Evolutionary conservation across 2,797 vertebrate genomes (phyloP).

Genomic region (Otolemur crassicaudatus): DNA sequence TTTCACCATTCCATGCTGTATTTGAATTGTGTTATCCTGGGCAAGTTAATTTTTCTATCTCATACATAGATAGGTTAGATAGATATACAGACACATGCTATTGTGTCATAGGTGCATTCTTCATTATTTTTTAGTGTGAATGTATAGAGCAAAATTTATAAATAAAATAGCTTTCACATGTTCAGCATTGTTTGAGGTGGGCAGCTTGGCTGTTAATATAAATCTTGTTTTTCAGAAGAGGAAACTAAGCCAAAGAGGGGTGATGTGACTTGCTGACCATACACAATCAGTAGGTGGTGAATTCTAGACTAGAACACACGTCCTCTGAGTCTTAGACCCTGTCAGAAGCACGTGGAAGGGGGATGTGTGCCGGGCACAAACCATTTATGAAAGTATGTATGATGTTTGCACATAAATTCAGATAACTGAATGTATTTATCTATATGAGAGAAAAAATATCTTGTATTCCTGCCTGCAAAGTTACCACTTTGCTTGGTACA

Average conservation of each 20-base stretch:
- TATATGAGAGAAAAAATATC: not conserved
- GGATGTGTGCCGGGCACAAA: not conserved
- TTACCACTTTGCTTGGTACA: not conserved
- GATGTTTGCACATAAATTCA: not conserved
- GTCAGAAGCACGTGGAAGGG: not conserved
- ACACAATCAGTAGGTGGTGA: not conserved
- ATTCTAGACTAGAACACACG: not conserved
- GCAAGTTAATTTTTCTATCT: constrained; percentile 43
- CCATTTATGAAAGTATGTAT: not conserved
- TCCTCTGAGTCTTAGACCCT: not conserved
- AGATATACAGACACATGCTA: not conserved
- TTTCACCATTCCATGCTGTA: not conserved
- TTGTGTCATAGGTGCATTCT: not conserved
- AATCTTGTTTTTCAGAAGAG: constrained; percentile 14
- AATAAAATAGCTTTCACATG: not conserved
- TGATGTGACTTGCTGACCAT: constrained; percentile 4
- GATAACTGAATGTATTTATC: not conserved
- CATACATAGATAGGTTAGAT: not conserved
- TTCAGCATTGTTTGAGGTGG: constrained; percentile 1
- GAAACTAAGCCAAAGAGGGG: constrained; percentile 26
- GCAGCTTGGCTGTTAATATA: not conserved
- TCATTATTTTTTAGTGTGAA: constrained; percentile 50
- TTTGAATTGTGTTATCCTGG: constrained; percentile 16
- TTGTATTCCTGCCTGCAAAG: not conserved
- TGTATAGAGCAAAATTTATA: constrained; percentile 43